A percentile compares a stretch with the other conserved stretches of the same genome.
phyloP scores from a whole-genome alignment of 2,888 invertebrate genomes.

The Cephus pulcher region DNA sequence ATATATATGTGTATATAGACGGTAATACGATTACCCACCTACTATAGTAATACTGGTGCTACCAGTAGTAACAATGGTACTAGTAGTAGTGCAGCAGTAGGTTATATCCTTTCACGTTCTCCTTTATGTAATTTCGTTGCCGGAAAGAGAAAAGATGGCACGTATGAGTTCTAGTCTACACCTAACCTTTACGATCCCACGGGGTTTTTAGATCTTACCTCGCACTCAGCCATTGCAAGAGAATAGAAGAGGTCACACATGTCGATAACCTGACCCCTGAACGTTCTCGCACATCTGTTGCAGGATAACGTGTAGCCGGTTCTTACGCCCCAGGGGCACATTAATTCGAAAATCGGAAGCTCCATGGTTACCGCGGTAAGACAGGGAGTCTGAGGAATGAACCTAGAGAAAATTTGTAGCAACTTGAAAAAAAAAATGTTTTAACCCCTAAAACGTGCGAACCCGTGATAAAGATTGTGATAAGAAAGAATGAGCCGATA shows the following conservation, averaged over 20 bases:
- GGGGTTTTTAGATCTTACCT: background rate
- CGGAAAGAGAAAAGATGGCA: background rate
- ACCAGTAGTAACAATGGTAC: too few relatives aligned
- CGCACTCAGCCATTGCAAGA: background rate
- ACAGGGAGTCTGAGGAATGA: background rate
- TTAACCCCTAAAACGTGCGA: too few relatives aligned
- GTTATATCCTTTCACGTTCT: background rate
- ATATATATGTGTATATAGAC: too few relatives aligned
- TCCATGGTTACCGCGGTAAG: background rate
- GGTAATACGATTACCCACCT: too few relatives aligned
- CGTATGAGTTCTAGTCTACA: background rate
- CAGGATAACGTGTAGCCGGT: constrained; percentile 26
- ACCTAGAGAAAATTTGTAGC: background rate
- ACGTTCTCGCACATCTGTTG: constrained; percentile 15
- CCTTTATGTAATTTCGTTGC: background rate
- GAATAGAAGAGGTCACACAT: constrained; percentile 18
- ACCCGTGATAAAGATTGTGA: too few relatives aligned
- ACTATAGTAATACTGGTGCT: too few relatives aligned
- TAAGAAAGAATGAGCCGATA: too few relatives aligned
- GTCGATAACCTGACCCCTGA: constrained; percentile 14
- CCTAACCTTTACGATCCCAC: background rate
- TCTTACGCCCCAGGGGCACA: constrained; percentile 12
- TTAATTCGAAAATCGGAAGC: background rate
- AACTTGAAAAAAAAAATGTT: too few relatives aligned
- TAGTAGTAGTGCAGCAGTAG: background rate